A percentile compares a stretch with the other conserved stretches of the same genome.
phyloP scores from a whole-genome alignment of 2,113 vertebrate species.

The Hipposideros armiger region DNA sequence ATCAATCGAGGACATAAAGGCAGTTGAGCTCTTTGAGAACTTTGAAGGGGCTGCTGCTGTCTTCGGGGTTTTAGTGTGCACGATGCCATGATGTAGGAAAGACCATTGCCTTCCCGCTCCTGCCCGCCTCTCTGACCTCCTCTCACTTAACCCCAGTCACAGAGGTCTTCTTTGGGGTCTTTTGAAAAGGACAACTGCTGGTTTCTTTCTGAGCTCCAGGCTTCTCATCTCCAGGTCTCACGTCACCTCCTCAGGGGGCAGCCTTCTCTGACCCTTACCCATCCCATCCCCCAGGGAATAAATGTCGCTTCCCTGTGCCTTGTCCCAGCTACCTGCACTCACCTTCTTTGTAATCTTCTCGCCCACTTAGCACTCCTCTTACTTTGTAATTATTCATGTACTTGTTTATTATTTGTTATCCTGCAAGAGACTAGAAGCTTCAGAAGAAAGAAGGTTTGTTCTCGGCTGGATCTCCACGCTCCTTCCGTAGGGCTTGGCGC shows the following conservation, averaged over 20 bases:
- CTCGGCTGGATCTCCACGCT: background rate
- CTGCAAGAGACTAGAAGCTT: background rate
- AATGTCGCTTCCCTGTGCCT: background rate
- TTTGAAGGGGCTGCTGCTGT: background rate
- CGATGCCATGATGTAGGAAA: background rate
- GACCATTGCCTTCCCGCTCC: background rate
- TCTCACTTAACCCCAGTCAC: background rate
- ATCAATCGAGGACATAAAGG: background rate
- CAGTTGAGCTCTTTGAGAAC: background rate
- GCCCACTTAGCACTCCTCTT: background rate
- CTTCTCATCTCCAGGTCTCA: background rate
- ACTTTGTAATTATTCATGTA: background rate
- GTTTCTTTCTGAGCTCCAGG: background rate
- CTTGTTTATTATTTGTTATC: background rate
- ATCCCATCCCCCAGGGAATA: background rate
- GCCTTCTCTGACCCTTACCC: background rate
- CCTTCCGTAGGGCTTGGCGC: background rate
- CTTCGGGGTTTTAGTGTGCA: background rate
- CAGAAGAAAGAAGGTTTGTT: background rate
- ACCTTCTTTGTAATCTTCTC: background rate
- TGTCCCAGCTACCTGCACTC: background rate
- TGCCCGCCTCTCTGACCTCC: background rate
- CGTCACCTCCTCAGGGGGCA: accelerated
- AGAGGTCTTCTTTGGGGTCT: background rate
- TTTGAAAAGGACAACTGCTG: background rate